Percentiles rank a stretch among this genome's conserved stretches.
phyloP scores from a whole-genome alignment of 1,140 invertebrate species.

The Homalodisca vitripennis region DNA sequence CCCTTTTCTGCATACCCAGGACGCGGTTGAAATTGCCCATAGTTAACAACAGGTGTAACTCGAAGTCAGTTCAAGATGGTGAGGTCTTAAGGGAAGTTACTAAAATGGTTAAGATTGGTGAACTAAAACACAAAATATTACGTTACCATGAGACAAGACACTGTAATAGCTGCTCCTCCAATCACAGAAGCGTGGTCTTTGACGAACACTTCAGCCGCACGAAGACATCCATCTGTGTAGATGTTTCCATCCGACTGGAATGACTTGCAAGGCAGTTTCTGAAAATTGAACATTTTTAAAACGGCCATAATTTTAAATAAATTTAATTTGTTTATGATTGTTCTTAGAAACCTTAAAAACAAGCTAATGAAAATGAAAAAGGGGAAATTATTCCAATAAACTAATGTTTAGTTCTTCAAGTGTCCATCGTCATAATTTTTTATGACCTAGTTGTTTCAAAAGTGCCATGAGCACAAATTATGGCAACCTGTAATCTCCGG shows the following conservation, averaged over 20 bases:
- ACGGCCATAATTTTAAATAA: too few relatives aligned
- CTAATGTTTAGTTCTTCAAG: too few relatives aligned
- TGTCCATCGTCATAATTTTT: too few relatives aligned
- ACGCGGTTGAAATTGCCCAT: too few relatives aligned
- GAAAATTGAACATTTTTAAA: constrained; percentile 46
- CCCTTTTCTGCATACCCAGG: too few relatives aligned
- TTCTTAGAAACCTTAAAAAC: too few relatives aligned
- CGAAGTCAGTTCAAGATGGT: background rate
- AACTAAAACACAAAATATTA: background rate
- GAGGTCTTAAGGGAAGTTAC: background rate
- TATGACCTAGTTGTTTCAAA: too few relatives aligned
- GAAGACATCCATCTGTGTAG: constrained; percentile 70
- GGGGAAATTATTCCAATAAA: too few relatives aligned
- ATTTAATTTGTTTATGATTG: too few relatives aligned
- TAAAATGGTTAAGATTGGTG: background rate
- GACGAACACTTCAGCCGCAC: constrained; percentile 66
- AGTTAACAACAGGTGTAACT: background rate
- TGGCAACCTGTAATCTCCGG: too few relatives aligned
- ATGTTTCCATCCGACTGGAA: constrained; percentile 61
- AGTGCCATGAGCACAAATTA: too few relatives aligned
- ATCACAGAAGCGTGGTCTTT: constrained; percentile 75
- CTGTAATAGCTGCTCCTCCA: constrained; percentile 75
- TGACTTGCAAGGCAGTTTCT: constrained; percentile 62
- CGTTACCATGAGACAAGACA: constrained; percentile 81
- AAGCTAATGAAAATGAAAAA: too few relatives aligned